Conservation (phyloP, 1,140 invertebrate genomes). For the Drosophila nebulosa region DNA sequence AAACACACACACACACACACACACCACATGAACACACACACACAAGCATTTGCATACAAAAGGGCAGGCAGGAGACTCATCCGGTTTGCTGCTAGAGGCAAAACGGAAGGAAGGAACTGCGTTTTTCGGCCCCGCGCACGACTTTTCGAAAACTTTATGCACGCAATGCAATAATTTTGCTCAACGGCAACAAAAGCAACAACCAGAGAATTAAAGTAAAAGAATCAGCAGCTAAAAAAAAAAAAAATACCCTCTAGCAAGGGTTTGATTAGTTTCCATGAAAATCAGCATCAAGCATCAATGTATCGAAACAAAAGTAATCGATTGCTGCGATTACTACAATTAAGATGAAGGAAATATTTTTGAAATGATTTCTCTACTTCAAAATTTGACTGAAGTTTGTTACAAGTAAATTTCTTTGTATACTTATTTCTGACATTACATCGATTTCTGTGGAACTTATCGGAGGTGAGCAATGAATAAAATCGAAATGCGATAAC, state of each 20-base stretch:
- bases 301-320: too few relatives aligned
- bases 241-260: not conserved
- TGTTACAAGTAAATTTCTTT: too few relatives aligned
- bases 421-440: too few relatives aligned
- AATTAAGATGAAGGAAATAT: not conserved
- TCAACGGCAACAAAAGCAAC: constrained; percentile 13
- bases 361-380: too few relatives aligned
- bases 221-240: not conserved
- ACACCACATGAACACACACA: not conserved
- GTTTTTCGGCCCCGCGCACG: constrained; percentile 55
- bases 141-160: constrained; percentile 57
- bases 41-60: constrained; percentile 20
- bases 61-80: constrained; percentile 53
- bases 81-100: constrained; percentile 31
- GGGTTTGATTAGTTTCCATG: not conserved
- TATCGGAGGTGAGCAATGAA: too few relatives aligned
- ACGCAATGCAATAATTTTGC: constrained; percentile 71
- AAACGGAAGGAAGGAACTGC: constrained; percentile 23
- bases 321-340: not conserved
- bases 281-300: not conserved
- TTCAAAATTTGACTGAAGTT: too few relatives aligned
- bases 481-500: too few relatives aligned
- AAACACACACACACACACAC: not conserved
- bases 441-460: too few relatives aligned
- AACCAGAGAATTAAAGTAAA: not conserved